Evolutionary conservation across 1,140 invertebrate species (phyloP).

Genomic region (Zaprionus nigranus): DNA sequence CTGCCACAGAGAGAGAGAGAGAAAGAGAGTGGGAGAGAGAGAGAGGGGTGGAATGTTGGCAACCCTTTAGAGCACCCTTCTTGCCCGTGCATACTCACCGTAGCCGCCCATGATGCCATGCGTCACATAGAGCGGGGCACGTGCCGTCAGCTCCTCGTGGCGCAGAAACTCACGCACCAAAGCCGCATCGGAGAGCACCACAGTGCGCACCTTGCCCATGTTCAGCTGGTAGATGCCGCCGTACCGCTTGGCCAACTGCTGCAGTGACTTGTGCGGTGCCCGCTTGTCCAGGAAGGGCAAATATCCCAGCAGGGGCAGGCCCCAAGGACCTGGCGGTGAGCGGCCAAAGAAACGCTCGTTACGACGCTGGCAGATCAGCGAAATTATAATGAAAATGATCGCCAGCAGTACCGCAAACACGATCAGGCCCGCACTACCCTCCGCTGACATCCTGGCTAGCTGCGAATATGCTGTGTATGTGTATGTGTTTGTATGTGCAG

Average conservation of each 20-base stretch:
- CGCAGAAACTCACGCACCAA: constrained; percentile 89
- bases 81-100: constrained; percentile 86
- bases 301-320: constrained; percentile 91
- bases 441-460: background rate
- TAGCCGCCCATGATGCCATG: constrained; percentile 94
- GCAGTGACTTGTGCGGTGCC: constrained; percentile 89
- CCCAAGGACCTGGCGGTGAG: constrained; percentile 90
- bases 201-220: constrained; percentile 90
- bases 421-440: constrained; percentile 10
- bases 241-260: constrained; percentile 87
- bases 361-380: constrained; percentile 53
- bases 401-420: constrained; percentile 34
- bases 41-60: too few relatives aligned
- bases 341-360: constrained; percentile 48
- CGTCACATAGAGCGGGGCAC: constrained; percentile 92
- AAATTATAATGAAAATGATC: constrained; percentile 37
- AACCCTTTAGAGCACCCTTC: too few relatives aligned
- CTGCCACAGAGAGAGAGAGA: constrained; percentile 84
- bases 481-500: background rate
- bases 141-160: constrained; percentile 88
- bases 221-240: constrained; percentile 89
- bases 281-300: constrained; percentile 89
- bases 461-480: background rate
- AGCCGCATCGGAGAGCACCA: constrained; percentile 90
- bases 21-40: background rate